Percentiles rank a stretch among this genome's conserved stretches.
phyloP scores from a whole-genome alignment of 2,113 vertebrate genomes.

The Gila orcuttii region DNA sequence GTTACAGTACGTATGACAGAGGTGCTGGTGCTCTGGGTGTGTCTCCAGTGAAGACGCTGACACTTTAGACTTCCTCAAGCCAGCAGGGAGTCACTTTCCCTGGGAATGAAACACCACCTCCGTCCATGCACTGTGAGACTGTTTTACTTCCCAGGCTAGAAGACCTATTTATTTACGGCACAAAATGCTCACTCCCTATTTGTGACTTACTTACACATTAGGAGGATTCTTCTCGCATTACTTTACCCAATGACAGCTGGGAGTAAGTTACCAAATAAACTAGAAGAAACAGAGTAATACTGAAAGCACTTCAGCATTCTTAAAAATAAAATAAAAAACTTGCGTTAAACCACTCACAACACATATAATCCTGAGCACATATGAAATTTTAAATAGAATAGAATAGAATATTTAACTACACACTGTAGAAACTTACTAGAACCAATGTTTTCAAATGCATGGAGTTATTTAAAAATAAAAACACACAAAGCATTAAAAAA shows the following conservation, averaged over 20 bases:
- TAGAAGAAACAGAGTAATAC: not conserved
- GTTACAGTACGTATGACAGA: not conserved
- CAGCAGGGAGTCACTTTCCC: conserved; percentile 56
- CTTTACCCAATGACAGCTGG: not conserved
- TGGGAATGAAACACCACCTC: conserved; percentile 9
- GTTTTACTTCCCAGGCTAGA: conserved; percentile 69
- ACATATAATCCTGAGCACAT: not conserved
- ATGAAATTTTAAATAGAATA: not conserved
- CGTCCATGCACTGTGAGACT: conserved; percentile 38
- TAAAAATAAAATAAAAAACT: not conserved
- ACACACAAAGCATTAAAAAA: not conserved
- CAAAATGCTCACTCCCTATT: conserved; percentile 49
- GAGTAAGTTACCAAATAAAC: conserved; percentile 34
- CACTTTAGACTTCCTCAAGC: conserved; percentile 57
- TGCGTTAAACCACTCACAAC: not conserved
- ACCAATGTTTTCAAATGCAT: not conserved
- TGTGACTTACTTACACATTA: conserved; percentile 54
- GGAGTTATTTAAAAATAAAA: not conserved
- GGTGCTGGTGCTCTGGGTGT: not conserved
- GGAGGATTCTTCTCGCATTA: conserved; percentile 2
- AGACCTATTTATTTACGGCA: conserved; percentile 74
- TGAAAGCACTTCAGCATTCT: not conserved
- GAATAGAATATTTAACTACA: not conserved
- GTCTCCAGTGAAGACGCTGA: conserved; percentile 57
- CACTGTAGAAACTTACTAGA: not conserved